Conservation (phyloP, 2,797 vertebrate species). For the Percopsis omiscomaycus region DNA sequence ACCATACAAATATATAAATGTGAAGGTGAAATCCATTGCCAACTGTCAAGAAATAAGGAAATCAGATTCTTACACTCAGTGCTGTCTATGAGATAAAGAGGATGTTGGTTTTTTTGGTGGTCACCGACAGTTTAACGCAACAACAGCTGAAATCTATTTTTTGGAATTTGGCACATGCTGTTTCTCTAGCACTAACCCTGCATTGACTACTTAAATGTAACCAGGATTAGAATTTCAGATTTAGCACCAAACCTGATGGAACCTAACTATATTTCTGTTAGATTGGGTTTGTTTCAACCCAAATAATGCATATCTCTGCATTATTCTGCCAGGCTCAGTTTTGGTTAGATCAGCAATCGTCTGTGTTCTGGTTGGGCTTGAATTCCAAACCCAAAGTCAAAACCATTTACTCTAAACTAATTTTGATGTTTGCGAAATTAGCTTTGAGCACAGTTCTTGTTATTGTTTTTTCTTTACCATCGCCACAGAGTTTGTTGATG, state of each 20-base stretch:
- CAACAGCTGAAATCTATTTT: slow-evolving; percentile 47
- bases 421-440: slow-evolving; percentile 49
- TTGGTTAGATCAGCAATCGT: background rate
- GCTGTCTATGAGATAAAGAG: slow-evolving; percentile 47
- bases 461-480: slow-evolving; percentile 42
- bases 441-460: slow-evolving; percentile 33
- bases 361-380: background rate
- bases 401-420: background rate
- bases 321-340: background rate
- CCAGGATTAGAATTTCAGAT: background rate
- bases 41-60: slow-evolving; percentile 43
- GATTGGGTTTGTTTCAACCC: background rate
- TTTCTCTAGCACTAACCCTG: background rate
- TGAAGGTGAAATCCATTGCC: slow-evolving; percentile 7
- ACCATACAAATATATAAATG: slow-evolving; percentile 3
- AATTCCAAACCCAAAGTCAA: background rate
- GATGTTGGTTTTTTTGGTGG: slow-evolving; percentile 61
- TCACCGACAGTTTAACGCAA: slow-evolving; percentile 25
- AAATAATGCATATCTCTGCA: too few species aligned
- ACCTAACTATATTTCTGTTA: background rate
- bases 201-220: background rate
- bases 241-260: background rate
- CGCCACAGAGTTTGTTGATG: slow-evolving; percentile 27
- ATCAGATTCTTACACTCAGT: slow-evolving; percentile 29
- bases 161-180: slow-evolving; percentile 20